A percentile compares a stretch with the other conserved stretches of the same genome.
These are phyloP conservation scores for Conops quadrifasciatus DNA, from an alignment of 2,888 invertebrate genomes.

Conservation along the genomic window DNA sequence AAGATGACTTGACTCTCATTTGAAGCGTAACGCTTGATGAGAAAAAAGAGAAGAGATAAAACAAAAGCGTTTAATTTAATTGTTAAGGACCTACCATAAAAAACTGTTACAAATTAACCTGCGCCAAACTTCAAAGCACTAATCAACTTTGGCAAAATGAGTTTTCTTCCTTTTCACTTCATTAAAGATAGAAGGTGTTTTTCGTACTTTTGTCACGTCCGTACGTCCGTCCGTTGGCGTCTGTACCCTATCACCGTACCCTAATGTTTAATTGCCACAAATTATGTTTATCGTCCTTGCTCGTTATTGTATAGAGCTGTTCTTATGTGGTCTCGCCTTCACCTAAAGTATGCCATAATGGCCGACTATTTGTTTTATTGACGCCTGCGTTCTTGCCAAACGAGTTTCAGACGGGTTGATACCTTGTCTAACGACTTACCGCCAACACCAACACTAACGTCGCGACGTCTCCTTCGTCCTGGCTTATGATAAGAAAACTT, in stretches of 20 bases:
- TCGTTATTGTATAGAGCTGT: not conserved
- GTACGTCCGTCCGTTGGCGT: too few species aligned
- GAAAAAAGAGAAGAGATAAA: conserved; percentile 30
- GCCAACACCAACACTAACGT: too few species aligned
- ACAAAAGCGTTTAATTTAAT: not conserved
- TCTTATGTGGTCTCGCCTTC: not conserved
- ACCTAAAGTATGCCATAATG: conserved; percentile 14
- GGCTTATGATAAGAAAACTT: conserved; percentile 11
- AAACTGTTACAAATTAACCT: conserved; percentile 4
- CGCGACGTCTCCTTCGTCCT: too few species aligned
- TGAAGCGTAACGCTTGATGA: conserved; percentile 57
- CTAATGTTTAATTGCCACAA: conserved; percentile 26
- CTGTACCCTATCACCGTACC: not conserved
- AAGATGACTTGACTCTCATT: conserved; percentile 65
- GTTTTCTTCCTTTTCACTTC: not conserved
- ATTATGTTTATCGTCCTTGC: conserved; percentile 26
- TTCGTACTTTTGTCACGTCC: too few species aligned
- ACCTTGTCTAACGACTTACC: too few species aligned
- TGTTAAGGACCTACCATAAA: too few species aligned
- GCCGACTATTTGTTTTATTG: conserved; percentile 25
- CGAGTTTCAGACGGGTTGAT: conserved; percentile 18
- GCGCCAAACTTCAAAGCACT: not conserved
- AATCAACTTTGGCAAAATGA: not conserved
- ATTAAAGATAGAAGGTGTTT: not conserved
- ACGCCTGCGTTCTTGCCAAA: conserved; percentile 30